Evolutionary conservation across 2,797 vertebrate species (phyloP).

Genomic region (Pempheris klunzingeri): DNA sequence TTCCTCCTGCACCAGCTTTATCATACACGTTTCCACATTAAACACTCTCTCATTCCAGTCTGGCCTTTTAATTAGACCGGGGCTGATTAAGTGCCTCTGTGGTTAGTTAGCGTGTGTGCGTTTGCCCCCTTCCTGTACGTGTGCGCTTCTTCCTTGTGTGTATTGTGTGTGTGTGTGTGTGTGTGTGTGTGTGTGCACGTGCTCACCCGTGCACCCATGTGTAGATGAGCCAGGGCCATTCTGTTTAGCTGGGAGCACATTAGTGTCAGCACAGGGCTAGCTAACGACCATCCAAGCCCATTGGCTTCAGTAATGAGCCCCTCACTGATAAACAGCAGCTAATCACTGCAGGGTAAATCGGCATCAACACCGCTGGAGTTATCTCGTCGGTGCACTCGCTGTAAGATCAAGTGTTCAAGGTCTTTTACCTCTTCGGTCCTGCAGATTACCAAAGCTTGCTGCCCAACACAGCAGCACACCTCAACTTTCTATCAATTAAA

Average conservation of each 20-base stretch:
- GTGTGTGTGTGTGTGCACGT: conserved; percentile 6
- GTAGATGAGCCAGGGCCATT: conserved; percentile 54
- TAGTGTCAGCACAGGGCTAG: conserved; percentile 69
- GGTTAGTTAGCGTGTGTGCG: conserved; percentile 43
- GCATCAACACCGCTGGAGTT: conserved; percentile 63
- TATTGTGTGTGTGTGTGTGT: neutral
- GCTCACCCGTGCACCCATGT: conserved; percentile 18
- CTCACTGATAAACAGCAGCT: conserved; percentile 78
- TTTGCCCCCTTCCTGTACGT: conserved; percentile 5
- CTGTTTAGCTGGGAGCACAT: conserved; percentile 74
- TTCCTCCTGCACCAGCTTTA: conserved; percentile 57
- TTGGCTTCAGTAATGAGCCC: conserved; percentile 80
- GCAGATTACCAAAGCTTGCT: conserved; percentile 37
- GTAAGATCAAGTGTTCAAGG: conserved; percentile 57
- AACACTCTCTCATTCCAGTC: conserved; percentile 72
- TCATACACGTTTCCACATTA: conserved; percentile 74
- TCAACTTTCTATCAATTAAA: conserved; percentile 27
- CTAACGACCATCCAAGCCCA: conserved; percentile 77
- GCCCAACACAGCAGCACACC: conserved; percentile 5
- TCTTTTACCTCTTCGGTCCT: conserved; percentile 55
- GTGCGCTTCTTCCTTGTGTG: conserved; percentile 20
- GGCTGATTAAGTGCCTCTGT: conserved; percentile 83
- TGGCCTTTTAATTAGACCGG: conserved; percentile 84
- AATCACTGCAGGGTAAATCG: conserved; percentile 74
- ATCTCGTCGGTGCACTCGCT: conserved; percentile 69